A percentile compares a stretch with the other conserved stretches of the same genome.
phyloP scores from a whole-genome alignment of 2,797 vertebrate species.

The Falco cherrug region DNA sequence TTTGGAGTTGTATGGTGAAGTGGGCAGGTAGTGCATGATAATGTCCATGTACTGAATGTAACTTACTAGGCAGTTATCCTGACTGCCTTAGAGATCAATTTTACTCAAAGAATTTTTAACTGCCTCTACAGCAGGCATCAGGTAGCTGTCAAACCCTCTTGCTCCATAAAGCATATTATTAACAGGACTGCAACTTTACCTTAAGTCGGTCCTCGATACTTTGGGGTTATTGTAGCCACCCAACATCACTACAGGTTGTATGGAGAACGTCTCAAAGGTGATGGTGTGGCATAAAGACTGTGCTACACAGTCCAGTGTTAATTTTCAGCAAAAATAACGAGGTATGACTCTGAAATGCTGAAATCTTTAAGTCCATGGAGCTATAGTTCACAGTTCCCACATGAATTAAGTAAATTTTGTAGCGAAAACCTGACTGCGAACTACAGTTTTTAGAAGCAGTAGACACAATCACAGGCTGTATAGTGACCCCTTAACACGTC shows the following conservation, averaged over 20 bases:
- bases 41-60: background rate
- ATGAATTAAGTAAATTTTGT: background rate
- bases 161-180: background rate
- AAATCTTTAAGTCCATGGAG: background rate
- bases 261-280: background rate
- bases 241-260: too few relatives aligned
- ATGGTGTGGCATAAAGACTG: background rate
- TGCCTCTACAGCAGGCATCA: rapidly evolving
- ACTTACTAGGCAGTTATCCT: background rate
- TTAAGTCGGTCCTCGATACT: background rate
- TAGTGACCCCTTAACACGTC: rapidly evolving
- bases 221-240: background rate
- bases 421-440: background rate
- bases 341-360: background rate
- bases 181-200: background rate
- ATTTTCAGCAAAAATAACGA: background rate
- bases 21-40: background rate
- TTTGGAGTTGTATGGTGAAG: background rate
- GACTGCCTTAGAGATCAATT: background rate
- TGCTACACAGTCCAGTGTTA: too few relatives aligned
- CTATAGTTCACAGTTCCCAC: background rate
- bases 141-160: background rate
- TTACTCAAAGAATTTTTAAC: background rate
- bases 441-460: background rate
- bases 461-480: too few relatives aligned